These are phyloP conservation scores for Limnephilus rhombicus DNA, from an alignment of 2,888 invertebrate genomes.

Conservation along the genomic window DNA sequence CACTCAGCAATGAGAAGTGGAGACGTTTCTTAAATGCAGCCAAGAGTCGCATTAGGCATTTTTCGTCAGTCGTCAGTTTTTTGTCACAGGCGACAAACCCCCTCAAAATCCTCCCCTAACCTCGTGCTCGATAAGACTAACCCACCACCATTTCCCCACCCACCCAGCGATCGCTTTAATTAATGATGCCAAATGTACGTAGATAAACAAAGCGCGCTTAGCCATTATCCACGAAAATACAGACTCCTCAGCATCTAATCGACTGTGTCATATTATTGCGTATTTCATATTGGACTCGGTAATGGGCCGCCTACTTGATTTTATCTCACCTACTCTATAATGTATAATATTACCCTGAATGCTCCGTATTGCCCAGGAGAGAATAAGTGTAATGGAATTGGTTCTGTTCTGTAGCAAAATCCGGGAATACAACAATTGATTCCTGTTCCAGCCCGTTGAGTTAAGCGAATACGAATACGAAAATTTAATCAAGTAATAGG, in stretches of 20 bases:
- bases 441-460: not conserved
- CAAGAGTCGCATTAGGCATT: not conserved
- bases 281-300: not conserved
- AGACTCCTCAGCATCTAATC: conserved; percentile 24
- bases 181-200: conserved; percentile 21
- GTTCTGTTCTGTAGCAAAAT: conserved; percentile 6
- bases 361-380: not conserved
- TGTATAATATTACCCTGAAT: not conserved
- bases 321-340: not conserved
- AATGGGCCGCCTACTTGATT: not conserved
- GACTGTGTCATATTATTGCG: not conserved
- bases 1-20: not conserved
- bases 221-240: not conserved
- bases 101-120: not conserved
- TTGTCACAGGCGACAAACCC: not conserved
- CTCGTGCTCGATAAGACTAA: not conserved
- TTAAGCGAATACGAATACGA: conserved; percentile 17
- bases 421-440: conserved; percentile 21
- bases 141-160: not conserved
- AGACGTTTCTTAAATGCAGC: no score
- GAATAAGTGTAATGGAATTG: conserved; percentile 21
- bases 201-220: conserved; percentile 29
- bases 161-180: conserved; percentile 4
- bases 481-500: conserved; percentile 45
- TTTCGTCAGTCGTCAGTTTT: not conserved